A percentile compares a stretch with the other conserved stretches of the same genome.
Evolutionary conservation across 2,888 invertebrate species (phyloP).

Genomic region (Callinectes sapidus): DNA sequence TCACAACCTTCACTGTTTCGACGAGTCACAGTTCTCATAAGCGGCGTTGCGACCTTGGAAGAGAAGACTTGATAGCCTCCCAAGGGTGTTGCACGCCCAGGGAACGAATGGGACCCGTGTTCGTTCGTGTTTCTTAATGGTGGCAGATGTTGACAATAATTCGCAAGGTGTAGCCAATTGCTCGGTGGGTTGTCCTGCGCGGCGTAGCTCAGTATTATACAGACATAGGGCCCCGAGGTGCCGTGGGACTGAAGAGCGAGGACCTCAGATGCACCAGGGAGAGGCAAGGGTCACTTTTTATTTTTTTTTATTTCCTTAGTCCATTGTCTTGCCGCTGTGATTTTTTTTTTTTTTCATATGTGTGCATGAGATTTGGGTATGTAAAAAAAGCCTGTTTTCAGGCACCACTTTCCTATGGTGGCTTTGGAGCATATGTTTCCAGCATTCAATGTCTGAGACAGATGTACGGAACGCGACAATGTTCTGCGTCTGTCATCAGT

Average conservation of each 20-base stretch:
- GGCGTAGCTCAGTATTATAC: slow-evolving; percentile 24
- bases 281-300: neutral
- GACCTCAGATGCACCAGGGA: neutral
- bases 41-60: neutral
- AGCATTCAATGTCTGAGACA: neutral
- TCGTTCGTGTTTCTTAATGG: slow-evolving; percentile 38
- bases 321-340: neutral
- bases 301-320: neutral
- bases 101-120: slow-evolving; percentile 17
- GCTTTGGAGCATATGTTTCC: neutral
- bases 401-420: neutral
- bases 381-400: neutral
- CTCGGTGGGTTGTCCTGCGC: neutral
- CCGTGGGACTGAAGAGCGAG: neutral
- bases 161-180: slow-evolving; percentile 39
- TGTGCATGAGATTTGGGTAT: neutral
- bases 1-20: neutral
- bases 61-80: neutral
- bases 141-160: slow-evolving; percentile 47
- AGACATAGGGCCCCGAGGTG: slow-evolving; percentile 19
- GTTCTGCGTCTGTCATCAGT: neutral
- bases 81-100: slow-evolving; percentile 18
- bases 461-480: slow-evolving; percentile 6
- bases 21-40: neutral
- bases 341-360: neutral